Evolutionary conservation across 2,113 vertebrate species (phyloP).

Genomic region (Nyctibius bracteatus): DNA sequence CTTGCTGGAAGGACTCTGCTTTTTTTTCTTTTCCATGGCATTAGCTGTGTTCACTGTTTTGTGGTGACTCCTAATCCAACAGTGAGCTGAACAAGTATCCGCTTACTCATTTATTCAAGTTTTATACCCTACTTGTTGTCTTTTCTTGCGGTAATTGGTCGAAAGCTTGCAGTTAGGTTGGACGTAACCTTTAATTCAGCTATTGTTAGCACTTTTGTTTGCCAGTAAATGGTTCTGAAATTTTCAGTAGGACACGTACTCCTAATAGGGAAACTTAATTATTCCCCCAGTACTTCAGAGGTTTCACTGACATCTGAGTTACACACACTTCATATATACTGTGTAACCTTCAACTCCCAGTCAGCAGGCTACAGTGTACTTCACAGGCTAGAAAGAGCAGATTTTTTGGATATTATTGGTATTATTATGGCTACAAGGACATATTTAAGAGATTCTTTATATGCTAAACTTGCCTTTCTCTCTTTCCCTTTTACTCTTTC

Average conservation of each 20-base stretch:
- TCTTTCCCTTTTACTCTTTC: neutral
- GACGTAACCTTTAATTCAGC: conserved; percentile 91
- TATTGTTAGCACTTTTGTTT: conserved; percentile 88
- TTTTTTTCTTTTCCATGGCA: neutral
- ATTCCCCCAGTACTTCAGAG: conserved; percentile 57
- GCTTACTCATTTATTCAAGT: conserved; percentile 39
- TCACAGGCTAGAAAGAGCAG: neutral
- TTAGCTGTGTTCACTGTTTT: neutral
- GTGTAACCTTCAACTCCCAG: conserved; percentile 53
- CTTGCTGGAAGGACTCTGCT: neutral
- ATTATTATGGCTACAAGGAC: conserved; percentile 23
- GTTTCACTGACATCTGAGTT: conserved; percentile 52
- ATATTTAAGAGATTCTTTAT: neutral
- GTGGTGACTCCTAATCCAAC: neutral
- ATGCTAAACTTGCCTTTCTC: neutral
- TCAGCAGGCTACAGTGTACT: neutral
- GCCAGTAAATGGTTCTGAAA: conserved; percentile 75
- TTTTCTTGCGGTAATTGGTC: conserved; percentile 79
- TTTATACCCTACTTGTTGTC: conserved; percentile 32
- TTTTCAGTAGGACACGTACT: conserved; percentile 50
- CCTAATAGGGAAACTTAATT: conserved; percentile 65
- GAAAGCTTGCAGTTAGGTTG: conserved; percentile 80
- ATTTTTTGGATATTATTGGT: neutral
- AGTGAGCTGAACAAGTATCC: neutral
- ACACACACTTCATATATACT: neutral